Evolutionary conservation across 2,888 invertebrate species (phyloP).

Genomic region (Sinotaia quadrata): DNA sequence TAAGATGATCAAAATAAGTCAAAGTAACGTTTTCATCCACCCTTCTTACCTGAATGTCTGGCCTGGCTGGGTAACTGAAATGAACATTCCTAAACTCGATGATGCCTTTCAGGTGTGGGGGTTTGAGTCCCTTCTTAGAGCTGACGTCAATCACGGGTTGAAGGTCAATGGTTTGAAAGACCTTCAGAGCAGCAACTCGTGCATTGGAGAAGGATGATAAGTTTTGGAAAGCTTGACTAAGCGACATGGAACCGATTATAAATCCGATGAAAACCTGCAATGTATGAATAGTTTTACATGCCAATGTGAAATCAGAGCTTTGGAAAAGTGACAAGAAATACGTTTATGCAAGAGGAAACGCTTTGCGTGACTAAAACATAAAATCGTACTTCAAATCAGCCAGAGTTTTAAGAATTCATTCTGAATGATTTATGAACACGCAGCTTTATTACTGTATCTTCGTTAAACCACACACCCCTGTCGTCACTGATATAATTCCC

Average conservation of each 20-base stretch:
- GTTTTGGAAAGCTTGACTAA: slow-evolving; percentile 69
- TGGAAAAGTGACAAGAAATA: no score
- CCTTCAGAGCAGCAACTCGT: slow-evolving; percentile 76
- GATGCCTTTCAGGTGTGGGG: slow-evolving; percentile 68
- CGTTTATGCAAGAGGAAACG: no score
- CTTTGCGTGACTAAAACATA: no score
- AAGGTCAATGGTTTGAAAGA: slow-evolving; percentile 82
- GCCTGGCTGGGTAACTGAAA: slow-evolving; percentile 73
- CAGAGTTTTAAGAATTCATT: no score
- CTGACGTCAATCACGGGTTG: slow-evolving; percentile 74
- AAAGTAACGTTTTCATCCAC: no score
- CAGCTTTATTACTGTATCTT: no score
- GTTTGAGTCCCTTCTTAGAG: slow-evolving; percentile 71
- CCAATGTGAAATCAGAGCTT: no score
- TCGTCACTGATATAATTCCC: no score
- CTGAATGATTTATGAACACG: no score
- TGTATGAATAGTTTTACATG: slow-evolving; percentile 15
- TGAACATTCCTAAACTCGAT: slow-evolving; percentile 71
- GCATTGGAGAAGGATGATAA: slow-evolving; percentile 63
- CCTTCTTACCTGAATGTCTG: slow-evolving; percentile 66
- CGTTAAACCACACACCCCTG: no score
- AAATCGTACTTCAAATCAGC: no score
- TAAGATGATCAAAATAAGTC: no score
- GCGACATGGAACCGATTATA: slow-evolving; percentile 68
- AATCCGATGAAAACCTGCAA: slow-evolving; percentile 83